Evolutionary conservation across 1,140 invertebrate genomes (phyloP).

Genomic region (Drosophila tani): DNA sequence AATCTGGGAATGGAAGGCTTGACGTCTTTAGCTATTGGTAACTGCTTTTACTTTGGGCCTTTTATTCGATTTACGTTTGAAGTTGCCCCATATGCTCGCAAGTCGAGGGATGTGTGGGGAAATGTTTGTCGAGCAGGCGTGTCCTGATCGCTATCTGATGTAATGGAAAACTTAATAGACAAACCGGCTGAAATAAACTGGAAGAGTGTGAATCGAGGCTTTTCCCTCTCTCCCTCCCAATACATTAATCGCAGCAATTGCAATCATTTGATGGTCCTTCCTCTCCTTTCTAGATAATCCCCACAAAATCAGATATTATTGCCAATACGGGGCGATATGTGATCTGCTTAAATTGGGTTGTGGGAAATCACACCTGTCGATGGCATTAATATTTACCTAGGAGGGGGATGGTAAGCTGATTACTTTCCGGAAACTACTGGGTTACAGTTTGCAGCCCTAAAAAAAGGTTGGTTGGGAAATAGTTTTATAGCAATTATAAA

Average conservation of each 20-base stretch:
- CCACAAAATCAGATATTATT: conserved; percentile 37
- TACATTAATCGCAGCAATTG: conserved; percentile 47
- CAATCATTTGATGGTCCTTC: conserved; percentile 31
- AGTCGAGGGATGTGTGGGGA: neutral
- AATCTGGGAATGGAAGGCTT: conserved; percentile 40
- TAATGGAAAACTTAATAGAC: conserved; percentile 81
- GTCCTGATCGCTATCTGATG: conserved; percentile 66
- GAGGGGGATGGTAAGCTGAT: conserved; percentile 25
- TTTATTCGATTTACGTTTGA: conserved; percentile 82
- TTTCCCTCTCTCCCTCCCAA: neutral
- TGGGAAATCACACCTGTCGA: conserved; percentile 43
- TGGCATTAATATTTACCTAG: conserved; percentile 4
- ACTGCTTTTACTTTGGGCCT: conserved; percentile 79
- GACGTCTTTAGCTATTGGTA: conserved; percentile 69
- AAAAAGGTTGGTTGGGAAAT: conserved; percentile 18
- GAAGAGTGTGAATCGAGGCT: neutral
- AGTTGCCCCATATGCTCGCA: conserved; percentile 55
- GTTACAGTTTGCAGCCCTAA: neutral
- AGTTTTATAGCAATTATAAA: neutral
- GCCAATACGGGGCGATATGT: conserved; percentile 25
- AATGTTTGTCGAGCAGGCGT: conserved; percentile 35
- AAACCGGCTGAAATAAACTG: conserved; percentile 19
- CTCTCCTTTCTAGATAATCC: conserved; percentile 19
- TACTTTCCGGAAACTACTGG: conserved; percentile 10
- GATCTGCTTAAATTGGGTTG: conserved; percentile 32